Percentiles rank a stretch among this genome's conserved stretches.
These are phyloP conservation scores for Caretta caretta DNA, from an alignment of 2,113 vertebrate species.

Conservation along the genomic window DNA sequence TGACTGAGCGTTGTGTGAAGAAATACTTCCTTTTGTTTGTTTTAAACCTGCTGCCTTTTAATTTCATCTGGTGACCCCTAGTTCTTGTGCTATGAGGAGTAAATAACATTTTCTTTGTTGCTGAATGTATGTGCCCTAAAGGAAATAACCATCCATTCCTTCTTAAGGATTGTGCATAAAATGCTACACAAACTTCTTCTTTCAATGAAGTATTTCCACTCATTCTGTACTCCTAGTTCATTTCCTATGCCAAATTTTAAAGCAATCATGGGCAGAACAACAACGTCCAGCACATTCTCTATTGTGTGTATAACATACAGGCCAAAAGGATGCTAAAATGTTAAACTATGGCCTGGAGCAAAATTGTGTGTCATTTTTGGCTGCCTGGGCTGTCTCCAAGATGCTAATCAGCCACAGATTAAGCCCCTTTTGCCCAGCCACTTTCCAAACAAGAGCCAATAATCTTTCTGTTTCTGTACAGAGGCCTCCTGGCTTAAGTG, in stretches of 20 bases:
- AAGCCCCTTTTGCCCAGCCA: neutral
- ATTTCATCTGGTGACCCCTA: no score
- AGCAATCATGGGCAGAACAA: neutral
- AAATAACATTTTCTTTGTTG: neutral
- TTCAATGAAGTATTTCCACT: neutral
- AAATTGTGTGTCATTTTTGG: constrained; percentile 34
- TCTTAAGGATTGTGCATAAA: neutral
- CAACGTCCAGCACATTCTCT: neutral
- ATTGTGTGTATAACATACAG: accelerated
- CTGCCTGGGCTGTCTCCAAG: constrained; percentile 32
- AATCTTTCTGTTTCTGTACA: neutral
- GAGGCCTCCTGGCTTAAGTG: neutral
- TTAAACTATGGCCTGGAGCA: neutral
- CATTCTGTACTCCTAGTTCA: neutral
- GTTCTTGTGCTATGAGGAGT: no score
- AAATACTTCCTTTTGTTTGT: no score
- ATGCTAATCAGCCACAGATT: constrained; percentile 71
- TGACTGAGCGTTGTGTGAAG: no score
- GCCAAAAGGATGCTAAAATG: neutral
- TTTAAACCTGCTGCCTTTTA: no score
- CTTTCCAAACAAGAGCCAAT: neutral
- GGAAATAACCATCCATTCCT: neutral
- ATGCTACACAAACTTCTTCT: neutral
- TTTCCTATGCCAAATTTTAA: neutral
- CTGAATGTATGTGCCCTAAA: neutral